Evolutionary conservation across 1,140 invertebrate genomes (phyloP).

Genomic region (Halyomorpha halys): DNA sequence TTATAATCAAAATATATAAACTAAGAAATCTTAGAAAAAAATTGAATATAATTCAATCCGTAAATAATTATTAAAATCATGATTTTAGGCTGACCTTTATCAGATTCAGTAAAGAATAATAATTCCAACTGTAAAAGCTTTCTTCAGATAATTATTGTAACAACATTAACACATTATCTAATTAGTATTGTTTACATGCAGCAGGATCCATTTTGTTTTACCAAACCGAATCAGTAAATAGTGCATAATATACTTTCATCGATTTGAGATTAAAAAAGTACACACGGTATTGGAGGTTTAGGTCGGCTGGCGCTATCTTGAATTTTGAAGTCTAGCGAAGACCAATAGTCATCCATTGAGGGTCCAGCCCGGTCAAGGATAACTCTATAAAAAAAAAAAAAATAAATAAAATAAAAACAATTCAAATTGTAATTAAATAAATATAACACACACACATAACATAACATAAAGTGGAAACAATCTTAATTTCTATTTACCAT

Average conservation of each 20-base stretch:
- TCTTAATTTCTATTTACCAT: not conserved
- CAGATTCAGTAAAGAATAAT: too few relatives aligned
- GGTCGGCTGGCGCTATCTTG: constrained; percentile 24
- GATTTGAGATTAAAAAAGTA: not conserved
- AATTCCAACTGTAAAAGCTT: too few relatives aligned
- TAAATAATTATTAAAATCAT: too few relatives aligned
- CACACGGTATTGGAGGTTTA: constrained; percentile 3
- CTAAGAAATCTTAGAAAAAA: too few relatives aligned
- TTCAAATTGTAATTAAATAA: not conserved
- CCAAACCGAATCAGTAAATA: constrained; percentile 17
- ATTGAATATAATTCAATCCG: too few relatives aligned
- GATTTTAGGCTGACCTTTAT: too few relatives aligned
- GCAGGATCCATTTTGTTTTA: constrained; percentile 7
- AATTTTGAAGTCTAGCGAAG: constrained; percentile 32
- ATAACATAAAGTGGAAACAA: not conserved
- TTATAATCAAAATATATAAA: too few relatives aligned
- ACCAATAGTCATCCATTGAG: constrained; percentile 32
- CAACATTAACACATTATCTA: constrained; percentile 4
- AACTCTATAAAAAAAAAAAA: constrained; percentile 26
- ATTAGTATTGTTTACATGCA: constrained; percentile 5
- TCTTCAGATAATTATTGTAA: too few relatives aligned
- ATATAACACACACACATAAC: not conserved
- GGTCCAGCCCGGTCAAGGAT: constrained; percentile 31
- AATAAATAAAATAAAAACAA: not conserved
- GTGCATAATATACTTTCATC: not conserved